Evolutionary conservation across 2,797 vertebrate species (phyloP).

Genomic region (Danio albolineatus): DNA sequence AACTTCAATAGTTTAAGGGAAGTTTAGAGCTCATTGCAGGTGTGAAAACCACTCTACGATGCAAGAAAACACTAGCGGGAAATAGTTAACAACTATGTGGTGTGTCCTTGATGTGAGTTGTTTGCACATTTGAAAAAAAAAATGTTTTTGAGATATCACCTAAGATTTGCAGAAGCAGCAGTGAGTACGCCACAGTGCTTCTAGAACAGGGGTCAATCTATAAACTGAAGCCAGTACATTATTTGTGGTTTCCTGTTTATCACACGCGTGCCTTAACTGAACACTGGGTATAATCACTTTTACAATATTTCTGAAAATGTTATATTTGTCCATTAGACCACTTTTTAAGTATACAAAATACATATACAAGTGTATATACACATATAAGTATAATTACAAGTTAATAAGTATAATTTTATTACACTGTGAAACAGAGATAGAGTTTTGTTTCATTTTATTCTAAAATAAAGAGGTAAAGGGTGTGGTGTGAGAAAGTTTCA

Average conservation of each 20-base stretch:
- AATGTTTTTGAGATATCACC: neutral
- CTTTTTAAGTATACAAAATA: too few relatives aligned
- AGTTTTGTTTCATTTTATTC: neutral
- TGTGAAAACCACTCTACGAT: slow-evolving; percentile 27
- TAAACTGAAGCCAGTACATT: neutral
- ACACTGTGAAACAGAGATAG: neutral
- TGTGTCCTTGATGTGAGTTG: neutral
- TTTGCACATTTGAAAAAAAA: slow-evolving; percentile 13
- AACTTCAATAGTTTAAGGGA: neutral
- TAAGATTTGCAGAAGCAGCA: neutral
- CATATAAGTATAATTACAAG: too few relatives aligned
- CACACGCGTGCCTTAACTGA: neutral
- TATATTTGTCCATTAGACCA: too few relatives aligned
- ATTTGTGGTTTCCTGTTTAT: slow-evolving; percentile 14
- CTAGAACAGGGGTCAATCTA: neutral
- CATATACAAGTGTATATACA: too few relatives aligned
- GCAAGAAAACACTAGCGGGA: neutral
- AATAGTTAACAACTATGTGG: neutral
- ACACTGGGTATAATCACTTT: too few relatives aligned
- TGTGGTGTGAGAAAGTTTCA: neutral
- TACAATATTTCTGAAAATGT: too few relatives aligned
- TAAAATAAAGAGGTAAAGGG: neutral
- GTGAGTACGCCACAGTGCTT: neutral
- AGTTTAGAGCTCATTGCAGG: neutral
- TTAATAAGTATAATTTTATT: neutral